Evolutionary conservation across 2,797 vertebrate genomes (phyloP).

Genomic region (Rhabdophis nuchalis): DNA sequence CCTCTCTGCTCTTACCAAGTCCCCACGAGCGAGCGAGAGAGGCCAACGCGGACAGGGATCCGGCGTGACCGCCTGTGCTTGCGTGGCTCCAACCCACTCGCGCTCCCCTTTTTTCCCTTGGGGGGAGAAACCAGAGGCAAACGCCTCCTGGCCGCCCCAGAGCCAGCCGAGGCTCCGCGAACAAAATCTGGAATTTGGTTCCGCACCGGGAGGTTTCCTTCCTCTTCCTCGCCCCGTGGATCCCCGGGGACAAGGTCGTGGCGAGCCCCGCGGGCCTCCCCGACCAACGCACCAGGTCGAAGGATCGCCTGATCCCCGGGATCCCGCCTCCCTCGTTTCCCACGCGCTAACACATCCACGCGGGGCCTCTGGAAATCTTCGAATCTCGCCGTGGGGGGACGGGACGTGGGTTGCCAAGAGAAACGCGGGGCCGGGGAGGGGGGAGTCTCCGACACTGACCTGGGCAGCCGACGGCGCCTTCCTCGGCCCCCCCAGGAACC

Average conservation of each 20-base stretch:
- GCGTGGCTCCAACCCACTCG: not conserved
- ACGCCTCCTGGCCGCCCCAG: not conserved
- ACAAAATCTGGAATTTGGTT: not conserved
- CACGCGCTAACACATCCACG: not conserved
- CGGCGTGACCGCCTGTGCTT: not conserved
- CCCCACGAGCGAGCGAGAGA: not conserved
- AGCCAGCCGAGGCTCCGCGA: not conserved
- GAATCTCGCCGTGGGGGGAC: not conserved
- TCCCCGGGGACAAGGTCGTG: not conserved
- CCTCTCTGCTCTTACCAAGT: not conserved
- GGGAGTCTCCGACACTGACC: not conserved
- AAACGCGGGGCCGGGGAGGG: too few relatives aligned
- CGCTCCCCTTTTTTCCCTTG: not conserved
- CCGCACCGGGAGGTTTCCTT: accelerated
- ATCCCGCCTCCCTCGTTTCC: not conserved
- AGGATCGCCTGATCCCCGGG: not conserved
- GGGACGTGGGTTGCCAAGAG: not conserved
- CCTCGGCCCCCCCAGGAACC: not conserved
- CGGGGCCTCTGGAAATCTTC: not conserved
- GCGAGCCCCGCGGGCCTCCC: not conserved
- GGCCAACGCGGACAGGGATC: not conserved
- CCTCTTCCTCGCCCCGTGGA: not conserved
- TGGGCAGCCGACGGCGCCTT: not conserved
- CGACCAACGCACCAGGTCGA: not conserved
- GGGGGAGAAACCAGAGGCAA: not conserved